phyloP scores from a whole-genome alignment of 1,140 invertebrate genomes.

The Varroa destructor region DNA sequence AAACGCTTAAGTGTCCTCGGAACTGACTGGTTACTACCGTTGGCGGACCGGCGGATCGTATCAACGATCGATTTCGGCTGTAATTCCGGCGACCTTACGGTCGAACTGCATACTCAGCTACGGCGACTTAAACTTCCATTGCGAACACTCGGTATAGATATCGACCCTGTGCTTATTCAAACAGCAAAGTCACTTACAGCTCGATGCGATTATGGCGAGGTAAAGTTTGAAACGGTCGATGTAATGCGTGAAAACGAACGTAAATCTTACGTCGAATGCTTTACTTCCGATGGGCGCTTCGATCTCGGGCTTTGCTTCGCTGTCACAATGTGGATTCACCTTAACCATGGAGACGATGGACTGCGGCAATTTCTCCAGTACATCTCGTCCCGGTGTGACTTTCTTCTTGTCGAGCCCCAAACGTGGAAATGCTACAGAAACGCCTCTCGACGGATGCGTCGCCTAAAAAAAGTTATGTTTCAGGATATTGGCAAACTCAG shows the following conservation, averaged over 20 bases:
- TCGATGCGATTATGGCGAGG: slow-evolving; percentile 32
- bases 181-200: slow-evolving; percentile 48
- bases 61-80: slow-evolving; percentile 57
- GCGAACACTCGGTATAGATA: slow-evolving; percentile 55
- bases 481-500: slow-evolving; percentile 47
- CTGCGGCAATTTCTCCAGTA: slow-evolving; percentile 44
- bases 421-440: slow-evolving; percentile 64
- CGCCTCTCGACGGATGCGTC: slow-evolving; percentile 54
- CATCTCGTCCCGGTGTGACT: slow-evolving; percentile 46
- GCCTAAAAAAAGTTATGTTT: slow-evolving; percentile 48
- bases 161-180: slow-evolving; percentile 55
- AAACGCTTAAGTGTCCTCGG: slow-evolving; percentile 53
- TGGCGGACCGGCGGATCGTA: slow-evolving; percentile 42
- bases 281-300: slow-evolving; percentile 44
- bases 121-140: slow-evolving; percentile 30
- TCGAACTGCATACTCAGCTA: slow-evolving; percentile 38
- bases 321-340: slow-evolving; percentile 72
- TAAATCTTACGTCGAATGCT: slow-evolving; percentile 27
- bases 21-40: slow-evolving; percentile 27
- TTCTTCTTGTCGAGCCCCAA: slow-evolving; percentile 62
- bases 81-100: slow-evolving; percentile 53
- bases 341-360: slow-evolving; percentile 61
- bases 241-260: slow-evolving; percentile 45
- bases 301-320: slow-evolving; percentile 63
- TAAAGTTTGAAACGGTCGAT: slow-evolving; percentile 48